phyloP scores from a whole-genome alignment of 92 coral and sea anemone genomes.

The Muricea muricata region DNA sequence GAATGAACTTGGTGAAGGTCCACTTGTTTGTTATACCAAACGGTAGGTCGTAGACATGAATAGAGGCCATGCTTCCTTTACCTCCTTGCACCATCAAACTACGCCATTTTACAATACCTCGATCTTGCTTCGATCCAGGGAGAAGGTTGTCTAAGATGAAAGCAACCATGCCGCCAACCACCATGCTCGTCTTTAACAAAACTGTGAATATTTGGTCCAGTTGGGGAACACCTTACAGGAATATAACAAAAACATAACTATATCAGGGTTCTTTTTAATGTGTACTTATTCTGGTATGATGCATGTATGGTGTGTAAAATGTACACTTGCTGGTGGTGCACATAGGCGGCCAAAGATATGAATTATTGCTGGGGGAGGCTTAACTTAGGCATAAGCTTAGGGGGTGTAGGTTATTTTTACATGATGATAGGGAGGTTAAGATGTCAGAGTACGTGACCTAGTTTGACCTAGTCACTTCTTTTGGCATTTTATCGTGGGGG shows the following conservation, averaged over 20 bases:
- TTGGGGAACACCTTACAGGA: slow-evolving; percentile 61
- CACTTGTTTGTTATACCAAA: slow-evolving; percentile 29
- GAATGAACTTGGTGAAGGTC: slow-evolving; percentile 24
- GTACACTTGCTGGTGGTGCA: no score
- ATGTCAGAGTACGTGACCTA: no score
- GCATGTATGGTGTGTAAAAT: no score
- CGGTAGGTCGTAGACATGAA: slow-evolving; percentile 30
- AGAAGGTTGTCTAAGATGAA: slow-evolving; percentile 90
- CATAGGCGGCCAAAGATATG: no score
- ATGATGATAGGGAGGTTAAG: no score
- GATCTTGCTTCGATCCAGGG: slow-evolving; percentile 90
- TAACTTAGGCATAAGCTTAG: no score
- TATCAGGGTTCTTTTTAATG: not conserved
- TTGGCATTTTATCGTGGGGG: no score
- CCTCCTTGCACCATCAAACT: slow-evolving; percentile 54
- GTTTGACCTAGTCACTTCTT: no score
- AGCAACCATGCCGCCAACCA: slow-evolving; percentile 84
- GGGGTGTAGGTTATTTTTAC: no score
- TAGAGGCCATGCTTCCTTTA: slow-evolving; percentile 15
- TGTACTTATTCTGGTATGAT: no score
- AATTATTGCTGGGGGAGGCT: no score
- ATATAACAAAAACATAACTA: not conserved
- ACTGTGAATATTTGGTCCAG: slow-evolving; percentile 84
- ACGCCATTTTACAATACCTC: slow-evolving; percentile 89
- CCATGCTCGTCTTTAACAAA: slow-evolving; percentile 88